Evolutionary conservation across 2,113 vertebrate species (phyloP).

Genomic region (Fukomys damarensis): DNA sequence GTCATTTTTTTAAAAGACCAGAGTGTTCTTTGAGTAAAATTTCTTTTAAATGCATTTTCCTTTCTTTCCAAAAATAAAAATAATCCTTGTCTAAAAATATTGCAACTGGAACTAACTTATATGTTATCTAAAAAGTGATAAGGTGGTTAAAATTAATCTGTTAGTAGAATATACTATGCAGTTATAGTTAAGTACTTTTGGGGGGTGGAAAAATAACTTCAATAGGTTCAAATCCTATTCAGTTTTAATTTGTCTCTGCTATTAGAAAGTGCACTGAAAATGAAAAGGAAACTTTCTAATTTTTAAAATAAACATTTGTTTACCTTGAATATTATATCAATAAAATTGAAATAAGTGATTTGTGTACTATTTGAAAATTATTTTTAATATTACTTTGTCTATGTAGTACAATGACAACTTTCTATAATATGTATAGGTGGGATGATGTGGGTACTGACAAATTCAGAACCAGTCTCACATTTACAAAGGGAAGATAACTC

Average conservation of each 20-base stretch:
- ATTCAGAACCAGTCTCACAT: not conserved
- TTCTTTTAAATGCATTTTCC: not conserved
- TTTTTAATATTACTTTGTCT: slow-evolving; percentile 4
- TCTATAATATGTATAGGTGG: not conserved
- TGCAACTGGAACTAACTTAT: not conserved
- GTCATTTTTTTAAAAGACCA: not conserved
- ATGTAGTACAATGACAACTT: slow-evolving; percentile 3
- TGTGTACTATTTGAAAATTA: not conserved
- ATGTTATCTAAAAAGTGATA: not conserved
- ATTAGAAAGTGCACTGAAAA: not conserved
- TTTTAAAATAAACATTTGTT: not conserved
- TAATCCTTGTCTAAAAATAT: not conserved
- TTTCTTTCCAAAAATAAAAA: not conserved
- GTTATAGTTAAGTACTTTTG: not conserved
- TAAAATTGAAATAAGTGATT: slow-evolving; percentile 37
- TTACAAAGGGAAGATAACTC: slow-evolving; percentile 19
- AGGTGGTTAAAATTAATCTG: not conserved
- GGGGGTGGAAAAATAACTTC: not conserved
- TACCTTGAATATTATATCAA: slow-evolving; percentile 19
- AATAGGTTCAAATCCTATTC: not conserved
- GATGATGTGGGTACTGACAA: slow-evolving; percentile 52
- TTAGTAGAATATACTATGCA: not conserved
- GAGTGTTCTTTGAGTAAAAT: not conserved
- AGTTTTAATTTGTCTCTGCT: slow-evolving; percentile 34
- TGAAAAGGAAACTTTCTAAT: not conserved